Evolutionary conservation across 2,797 vertebrate species (phyloP).

Genomic region (Pseudopleuronectes americanus): DNA sequence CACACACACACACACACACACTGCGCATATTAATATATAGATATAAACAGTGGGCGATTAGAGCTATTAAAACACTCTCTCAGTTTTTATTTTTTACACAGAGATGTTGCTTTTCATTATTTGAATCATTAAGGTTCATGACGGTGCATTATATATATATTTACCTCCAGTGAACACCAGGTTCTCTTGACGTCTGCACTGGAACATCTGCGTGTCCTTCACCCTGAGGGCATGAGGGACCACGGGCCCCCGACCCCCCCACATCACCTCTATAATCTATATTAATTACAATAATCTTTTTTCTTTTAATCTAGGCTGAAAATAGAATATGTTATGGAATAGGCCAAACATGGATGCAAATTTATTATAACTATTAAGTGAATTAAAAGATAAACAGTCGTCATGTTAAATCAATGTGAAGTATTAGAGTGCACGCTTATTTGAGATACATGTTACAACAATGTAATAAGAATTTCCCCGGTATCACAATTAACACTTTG

Average conservation of each 20-base stretch:
- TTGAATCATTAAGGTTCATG: background rate
- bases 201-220: constrained; percentile 15
- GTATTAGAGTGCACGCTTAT: background rate
- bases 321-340: background rate
- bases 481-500: too few species aligned
- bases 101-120: background rate
- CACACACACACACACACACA: constrained; percentile 33
- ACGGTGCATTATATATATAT: background rate
- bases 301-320: background rate
- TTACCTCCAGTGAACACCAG: background rate
- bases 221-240: background rate
- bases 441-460: too few species aligned
- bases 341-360: background rate
- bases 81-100: constrained; percentile 10
- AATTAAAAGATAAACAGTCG: background rate
- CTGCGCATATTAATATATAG: constrained; percentile 5
- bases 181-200: background rate
- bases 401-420: too few species aligned
- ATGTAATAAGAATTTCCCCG: too few species aligned
- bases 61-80: constrained; percentile 29
- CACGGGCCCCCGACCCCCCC: background rate
- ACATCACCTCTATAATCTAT: background rate
- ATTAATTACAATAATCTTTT: background rate
- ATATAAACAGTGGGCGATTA: constrained; percentile 53
- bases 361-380: background rate